Conservation (phyloP, 2,113 vertebrate species). For the Phyllopteryx taeniolatus region DNA sequence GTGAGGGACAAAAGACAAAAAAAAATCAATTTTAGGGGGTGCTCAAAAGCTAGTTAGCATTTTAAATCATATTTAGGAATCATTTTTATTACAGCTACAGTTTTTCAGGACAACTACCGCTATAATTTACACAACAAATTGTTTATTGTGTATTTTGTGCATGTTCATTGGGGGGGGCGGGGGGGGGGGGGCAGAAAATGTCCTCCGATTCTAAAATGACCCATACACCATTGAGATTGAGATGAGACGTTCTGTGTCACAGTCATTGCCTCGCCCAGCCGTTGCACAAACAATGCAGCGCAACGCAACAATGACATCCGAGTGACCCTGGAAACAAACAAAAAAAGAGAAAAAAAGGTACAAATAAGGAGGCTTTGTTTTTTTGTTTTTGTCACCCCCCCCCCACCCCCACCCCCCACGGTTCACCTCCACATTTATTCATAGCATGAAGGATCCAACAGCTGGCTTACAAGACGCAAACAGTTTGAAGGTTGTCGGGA, state of each 20-base stretch:
- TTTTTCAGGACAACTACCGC: not conserved
- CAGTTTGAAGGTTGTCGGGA: constrained; percentile 76
- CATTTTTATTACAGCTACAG: not conserved
- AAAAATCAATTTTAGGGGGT: not conserved
- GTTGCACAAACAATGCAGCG: constrained; percentile 8
- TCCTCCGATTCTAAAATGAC: not conserved
- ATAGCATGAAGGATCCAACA: constrained; percentile 70
- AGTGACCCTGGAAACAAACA: constrained; percentile 11
- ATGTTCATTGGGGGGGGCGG: too few species aligned
- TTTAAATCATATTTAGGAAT: not conserved
- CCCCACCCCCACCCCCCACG: constrained; percentile 19
- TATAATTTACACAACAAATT: not conserved
- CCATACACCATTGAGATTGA: not conserved
- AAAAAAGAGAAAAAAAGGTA: not conserved
- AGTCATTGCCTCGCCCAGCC: not conserved
- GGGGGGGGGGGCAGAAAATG: not conserved
- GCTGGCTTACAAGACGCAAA: constrained; percentile 73
- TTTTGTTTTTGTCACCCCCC: not conserved
- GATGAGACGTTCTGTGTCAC: not conserved
- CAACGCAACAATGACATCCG: constrained; percentile 19
- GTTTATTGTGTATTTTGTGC: not conserved
- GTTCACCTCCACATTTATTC: constrained; percentile 44
- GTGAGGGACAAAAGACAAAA: not conserved
- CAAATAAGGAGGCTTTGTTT: not conserved
- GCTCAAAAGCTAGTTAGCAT: not conserved